phyloP scores from a whole-genome alignment of 2,113 vertebrate species.

The Sinocyclocheilus anshuiensis region DNA sequence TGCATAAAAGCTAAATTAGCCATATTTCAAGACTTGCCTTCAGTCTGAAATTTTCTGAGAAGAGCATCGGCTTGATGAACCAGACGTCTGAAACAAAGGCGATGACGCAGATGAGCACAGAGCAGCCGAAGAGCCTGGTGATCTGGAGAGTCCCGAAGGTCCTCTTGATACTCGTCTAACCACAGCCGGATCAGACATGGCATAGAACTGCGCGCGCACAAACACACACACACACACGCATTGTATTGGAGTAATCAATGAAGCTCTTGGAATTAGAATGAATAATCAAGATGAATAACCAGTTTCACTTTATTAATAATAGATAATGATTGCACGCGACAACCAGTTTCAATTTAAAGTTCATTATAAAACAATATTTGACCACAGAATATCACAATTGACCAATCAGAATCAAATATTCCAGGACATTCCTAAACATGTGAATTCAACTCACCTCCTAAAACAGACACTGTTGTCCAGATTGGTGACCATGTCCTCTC shows the following conservation, averaged over 20 bases:
- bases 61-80: constrained; percentile 69
- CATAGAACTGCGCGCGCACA: constrained; percentile 64
- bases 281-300: background rate
- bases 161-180: constrained; percentile 79
- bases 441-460: constrained; percentile 65
- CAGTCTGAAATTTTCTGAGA: constrained; percentile 71
- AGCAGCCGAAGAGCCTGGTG: constrained; percentile 70
- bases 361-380: background rate
- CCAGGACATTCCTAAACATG: no score
- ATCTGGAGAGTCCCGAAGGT: constrained; percentile 79
- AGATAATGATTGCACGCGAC: background rate
- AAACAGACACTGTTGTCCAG: constrained; percentile 59
- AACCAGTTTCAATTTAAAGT: background rate
- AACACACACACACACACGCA: background rate
- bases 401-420: background rate
- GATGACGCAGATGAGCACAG: constrained; percentile 70
- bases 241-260: background rate
- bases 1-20: background rate
- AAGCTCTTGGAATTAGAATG: background rate
- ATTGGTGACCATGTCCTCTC: constrained; percentile 63
- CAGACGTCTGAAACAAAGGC: constrained; percentile 69
- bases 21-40: constrained; percentile 54
- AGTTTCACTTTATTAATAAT: background rate
- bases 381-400: background rate
- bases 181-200: constrained; percentile 71